Conservation (phyloP, 2,797 vertebrate species). For the Danio aesculapii region DNA sequence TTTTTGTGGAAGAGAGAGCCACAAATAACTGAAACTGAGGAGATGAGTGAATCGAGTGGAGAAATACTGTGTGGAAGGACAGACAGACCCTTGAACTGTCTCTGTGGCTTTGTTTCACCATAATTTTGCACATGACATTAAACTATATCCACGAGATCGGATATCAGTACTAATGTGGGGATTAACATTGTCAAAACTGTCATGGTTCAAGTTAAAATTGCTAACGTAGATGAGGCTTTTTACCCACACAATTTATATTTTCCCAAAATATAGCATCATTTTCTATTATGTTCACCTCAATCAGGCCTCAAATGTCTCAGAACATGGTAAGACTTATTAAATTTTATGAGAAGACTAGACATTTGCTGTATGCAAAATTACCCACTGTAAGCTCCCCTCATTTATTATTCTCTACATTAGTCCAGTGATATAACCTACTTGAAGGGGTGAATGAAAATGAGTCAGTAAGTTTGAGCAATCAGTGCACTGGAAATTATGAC, state of each 20-base stretch:
- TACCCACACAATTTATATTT: not conserved
- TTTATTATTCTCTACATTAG: no score
- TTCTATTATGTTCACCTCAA: not conserved
- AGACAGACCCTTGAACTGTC: constrained; percentile 29
- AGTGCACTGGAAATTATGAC: no score
- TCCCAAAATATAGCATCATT: constrained; percentile 14
- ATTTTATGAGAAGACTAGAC: not conserved
- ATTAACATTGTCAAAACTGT: constrained; percentile 12
- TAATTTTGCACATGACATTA: constrained; percentile 14
- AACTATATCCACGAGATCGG: constrained; percentile 8
- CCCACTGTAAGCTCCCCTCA: no score
- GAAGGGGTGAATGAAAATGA: no score
- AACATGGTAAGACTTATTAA: not conserved
- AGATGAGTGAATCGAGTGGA: constrained; percentile 2
- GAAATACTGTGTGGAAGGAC: constrained; percentile 2
- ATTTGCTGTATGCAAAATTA: not conserved
- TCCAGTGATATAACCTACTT: no score
- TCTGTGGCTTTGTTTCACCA: not conserved
- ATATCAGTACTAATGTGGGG: constrained; percentile 1
- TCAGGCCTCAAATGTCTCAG: not conserved
- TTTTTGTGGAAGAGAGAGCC: constrained; percentile 26
- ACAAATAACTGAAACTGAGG: constrained; percentile 31
- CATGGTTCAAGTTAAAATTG: constrained; percentile 13
- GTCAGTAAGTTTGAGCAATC: no score
- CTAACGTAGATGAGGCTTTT: not conserved